A percentile compares a stretch with the other conserved stretches of the same genome.
phyloP scores from a whole-genome alignment of 2,113 vertebrate species.

The Pelecanoides urinatrix region DNA sequence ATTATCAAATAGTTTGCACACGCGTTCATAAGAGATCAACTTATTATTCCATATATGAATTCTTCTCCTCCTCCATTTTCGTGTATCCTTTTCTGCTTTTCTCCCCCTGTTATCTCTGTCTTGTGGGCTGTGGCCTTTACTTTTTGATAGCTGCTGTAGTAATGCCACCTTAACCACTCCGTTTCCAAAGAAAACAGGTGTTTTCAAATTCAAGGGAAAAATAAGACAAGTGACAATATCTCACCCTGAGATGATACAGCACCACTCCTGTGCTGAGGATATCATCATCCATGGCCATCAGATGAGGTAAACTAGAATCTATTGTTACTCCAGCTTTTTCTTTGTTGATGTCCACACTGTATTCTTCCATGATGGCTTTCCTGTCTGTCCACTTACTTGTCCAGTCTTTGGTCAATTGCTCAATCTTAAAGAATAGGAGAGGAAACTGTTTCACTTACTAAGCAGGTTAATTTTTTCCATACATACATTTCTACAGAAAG shows the following conservation, averaged over 20 bases:
- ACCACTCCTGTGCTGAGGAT: conserved; percentile 93
- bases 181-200: neutral
- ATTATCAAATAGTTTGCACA: neutral
- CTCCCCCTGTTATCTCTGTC: neutral
- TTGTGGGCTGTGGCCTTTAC: neutral
- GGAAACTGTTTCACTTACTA: neutral
- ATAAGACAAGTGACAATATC: neutral
- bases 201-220: neutral
- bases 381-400: conserved; percentile 87
- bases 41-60: neutral
- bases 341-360: conserved; percentile 90
- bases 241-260: conserved; percentile 94
- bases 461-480: neutral
- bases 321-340: conserved; percentile 87
- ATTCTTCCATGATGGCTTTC: conserved; percentile 87
- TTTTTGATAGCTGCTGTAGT: neutral
- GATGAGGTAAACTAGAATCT: conserved; percentile 87
- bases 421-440: conserved; percentile 76
- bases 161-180: neutral
- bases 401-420: conserved; percentile 93
- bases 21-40: neutral
- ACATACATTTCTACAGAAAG: neutral
- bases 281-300: conserved; percentile 88
- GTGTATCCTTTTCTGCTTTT: neutral
- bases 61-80: neutral